Percentiles rank a stretch among this genome's conserved stretches.
These are phyloP conservation scores for Deilephila porcellus DNA, from an alignment of 2,888 invertebrate genomes.

Conservation along the genomic window DNA sequence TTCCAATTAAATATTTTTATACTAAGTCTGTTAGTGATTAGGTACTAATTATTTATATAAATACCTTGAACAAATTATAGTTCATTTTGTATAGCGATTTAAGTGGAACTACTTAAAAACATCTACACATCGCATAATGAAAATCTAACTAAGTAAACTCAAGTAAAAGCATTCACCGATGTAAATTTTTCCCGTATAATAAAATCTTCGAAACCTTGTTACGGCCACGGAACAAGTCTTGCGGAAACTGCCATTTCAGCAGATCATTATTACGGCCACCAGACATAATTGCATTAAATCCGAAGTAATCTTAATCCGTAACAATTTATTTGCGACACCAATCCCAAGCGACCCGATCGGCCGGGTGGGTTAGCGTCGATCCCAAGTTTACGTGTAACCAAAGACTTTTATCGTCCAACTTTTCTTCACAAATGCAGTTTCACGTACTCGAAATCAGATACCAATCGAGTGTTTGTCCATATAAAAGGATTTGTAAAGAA, in stretches of 20 bases:
- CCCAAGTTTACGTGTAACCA: constrained; percentile 42
- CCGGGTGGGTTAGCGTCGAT: constrained; percentile 12
- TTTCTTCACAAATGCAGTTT: constrained; percentile 39
- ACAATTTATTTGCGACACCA: constrained; percentile 55
- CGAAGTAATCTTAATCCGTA: constrained; percentile 39
- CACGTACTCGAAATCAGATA: constrained; percentile 29
- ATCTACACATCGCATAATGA: no score
- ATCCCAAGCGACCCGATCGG: constrained; percentile 46
- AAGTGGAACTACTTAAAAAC: no score
- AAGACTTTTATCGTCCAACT: constrained; percentile 48
- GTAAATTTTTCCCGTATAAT: background rate
- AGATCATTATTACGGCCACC: constrained; percentile 55
- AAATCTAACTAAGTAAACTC: no score
- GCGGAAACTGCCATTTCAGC: constrained; percentile 43
- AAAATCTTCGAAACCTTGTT: background rate
- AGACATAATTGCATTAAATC: constrained; percentile 59
- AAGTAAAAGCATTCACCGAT: no score
- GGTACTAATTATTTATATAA: no score
- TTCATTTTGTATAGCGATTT: no score
- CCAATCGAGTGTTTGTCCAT: constrained; percentile 10
- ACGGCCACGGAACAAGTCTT: constrained; percentile 30
- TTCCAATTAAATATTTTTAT: background rate
- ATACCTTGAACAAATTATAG: no score
- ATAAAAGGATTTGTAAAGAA: background rate
- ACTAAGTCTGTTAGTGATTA: no score